phyloP scores from a whole-genome alignment of 1,140 invertebrate species.

The Tribolium madens region DNA sequence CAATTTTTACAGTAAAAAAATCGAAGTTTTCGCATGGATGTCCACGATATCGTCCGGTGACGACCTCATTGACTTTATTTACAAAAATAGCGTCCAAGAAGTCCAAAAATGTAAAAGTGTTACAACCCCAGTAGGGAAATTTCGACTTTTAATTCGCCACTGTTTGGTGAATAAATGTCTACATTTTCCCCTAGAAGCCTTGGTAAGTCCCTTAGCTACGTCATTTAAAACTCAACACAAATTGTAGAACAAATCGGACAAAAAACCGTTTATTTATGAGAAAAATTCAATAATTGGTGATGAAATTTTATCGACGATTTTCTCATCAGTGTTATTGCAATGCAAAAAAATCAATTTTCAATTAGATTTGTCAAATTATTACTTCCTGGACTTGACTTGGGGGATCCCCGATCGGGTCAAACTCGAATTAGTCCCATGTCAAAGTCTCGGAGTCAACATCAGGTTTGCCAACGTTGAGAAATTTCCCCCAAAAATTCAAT shows the following conservation, averaged over 20 bases:
- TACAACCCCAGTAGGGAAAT: constrained; percentile 67
- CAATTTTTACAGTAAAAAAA: constrained; percentile 63
- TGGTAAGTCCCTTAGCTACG: constrained; percentile 64
- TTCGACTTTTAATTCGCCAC: constrained; percentile 70
- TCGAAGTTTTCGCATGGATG: constrained; percentile 69
- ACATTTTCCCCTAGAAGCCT: constrained; percentile 68
- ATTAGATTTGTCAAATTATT: constrained; percentile 68
- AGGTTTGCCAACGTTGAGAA: constrained; percentile 60
- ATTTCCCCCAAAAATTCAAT: too few relatives aligned
- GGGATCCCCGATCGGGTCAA: constrained; percentile 66
- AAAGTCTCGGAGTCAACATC: constrained; percentile 69
- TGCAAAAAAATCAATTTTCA: constrained; percentile 69
- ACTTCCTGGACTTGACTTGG: constrained; percentile 72
- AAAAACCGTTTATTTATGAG: constrained; percentile 49
- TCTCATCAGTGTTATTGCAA: constrained; percentile 71
- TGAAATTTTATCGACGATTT: constrained; percentile 72
- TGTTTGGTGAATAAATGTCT: constrained; percentile 71
- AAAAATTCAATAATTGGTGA: constrained; percentile 65
- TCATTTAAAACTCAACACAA: background rate
- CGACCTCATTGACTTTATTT: constrained; percentile 62
- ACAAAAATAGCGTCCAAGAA: constrained; percentile 66
- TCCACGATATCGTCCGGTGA: constrained; percentile 63
- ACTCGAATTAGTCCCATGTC: constrained; percentile 71
- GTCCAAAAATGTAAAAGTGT: constrained; percentile 66
- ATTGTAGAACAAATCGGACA: constrained; percentile 47